phyloP scores from a whole-genome alignment of 2,888 invertebrate genomes.

The Prenolepis imparis region DNA sequence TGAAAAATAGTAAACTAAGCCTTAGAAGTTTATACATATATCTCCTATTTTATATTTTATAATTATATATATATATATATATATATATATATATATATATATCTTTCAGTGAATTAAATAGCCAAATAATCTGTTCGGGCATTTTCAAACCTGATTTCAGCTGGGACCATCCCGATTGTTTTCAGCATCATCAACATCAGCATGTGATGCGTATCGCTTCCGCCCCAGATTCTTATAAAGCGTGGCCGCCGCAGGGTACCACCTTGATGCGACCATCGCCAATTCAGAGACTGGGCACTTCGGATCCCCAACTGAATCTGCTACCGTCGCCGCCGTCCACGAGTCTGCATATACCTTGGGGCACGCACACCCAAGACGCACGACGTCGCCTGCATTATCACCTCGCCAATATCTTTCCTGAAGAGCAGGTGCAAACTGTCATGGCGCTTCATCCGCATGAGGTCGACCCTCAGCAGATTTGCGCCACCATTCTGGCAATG shows the following conservation, averaged over 20 bases:
- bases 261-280: slow-evolving; percentile 80
- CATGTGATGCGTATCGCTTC: slow-evolving; percentile 92
- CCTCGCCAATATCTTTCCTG: slow-evolving; percentile 96
- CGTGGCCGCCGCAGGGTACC: slow-evolving; percentile 86
- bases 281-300: slow-evolving; percentile 86
- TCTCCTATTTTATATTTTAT: too few relatives aligned
- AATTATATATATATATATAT: too few relatives aligned
- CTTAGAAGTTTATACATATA: too few relatives aligned
- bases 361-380: slow-evolving; percentile 88
- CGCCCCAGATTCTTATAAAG: slow-evolving; percentile 90
- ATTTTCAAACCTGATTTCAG: slow-evolving; percentile 66
- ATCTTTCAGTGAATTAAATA: not conserved
- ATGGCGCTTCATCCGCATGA: slow-evolving; percentile 96
- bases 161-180: slow-evolving; percentile 80
- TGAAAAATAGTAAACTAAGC: too few relatives aligned
- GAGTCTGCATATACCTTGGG: slow-evolving; percentile 83
- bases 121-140: not conserved
- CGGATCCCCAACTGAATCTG: slow-evolving; percentile 90
- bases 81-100: too few relatives aligned
- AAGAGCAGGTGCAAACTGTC: slow-evolving; percentile 94
- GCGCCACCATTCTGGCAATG: slow-evolving; percentile 94
- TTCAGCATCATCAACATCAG: slow-evolving; percentile 85
- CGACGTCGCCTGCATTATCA: slow-evolving; percentile 94
- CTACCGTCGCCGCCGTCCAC: slow-evolving; percentile 86
- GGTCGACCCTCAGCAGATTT: slow-evolving; percentile 95